Conservation (phyloP, 2,888 invertebrate genomes). For the Heliconius ismenius region DNA sequence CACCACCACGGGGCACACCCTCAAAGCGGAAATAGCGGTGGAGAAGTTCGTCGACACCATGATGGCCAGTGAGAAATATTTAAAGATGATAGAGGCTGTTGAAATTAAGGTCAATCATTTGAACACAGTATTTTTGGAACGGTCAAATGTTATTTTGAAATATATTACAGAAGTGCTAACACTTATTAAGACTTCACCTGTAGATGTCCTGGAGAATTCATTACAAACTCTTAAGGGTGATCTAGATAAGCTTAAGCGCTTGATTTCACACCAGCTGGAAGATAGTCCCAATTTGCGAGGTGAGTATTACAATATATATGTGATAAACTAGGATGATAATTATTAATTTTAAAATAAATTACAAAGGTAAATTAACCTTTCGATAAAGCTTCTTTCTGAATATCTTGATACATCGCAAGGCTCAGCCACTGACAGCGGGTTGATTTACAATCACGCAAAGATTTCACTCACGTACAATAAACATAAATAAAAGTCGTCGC, state of each 20-base stretch:
- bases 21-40: constrained; percentile 57
- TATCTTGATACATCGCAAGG: background rate
- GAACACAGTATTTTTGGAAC: constrained; percentile 62
- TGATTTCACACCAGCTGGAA: constrained; percentile 48
- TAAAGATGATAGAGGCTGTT: constrained; percentile 65
- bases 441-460: background rate
- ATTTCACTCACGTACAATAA: background rate
- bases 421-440: background rate
- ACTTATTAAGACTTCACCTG: constrained; percentile 51
- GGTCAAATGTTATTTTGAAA: constrained; percentile 61
- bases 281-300: constrained; percentile 54
- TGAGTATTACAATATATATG: constrained; percentile 40
- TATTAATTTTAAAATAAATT: too few species aligned
- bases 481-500: constrained; percentile 1
- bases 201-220: constrained; percentile 51
- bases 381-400: background rate
- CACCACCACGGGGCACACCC: constrained; percentile 45
- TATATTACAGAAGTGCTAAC: constrained; percentile 63
- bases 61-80: constrained; percentile 65
- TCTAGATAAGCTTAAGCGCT: constrained; percentile 54
- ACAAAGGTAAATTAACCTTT: background rate
- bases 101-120: constrained; percentile 63
- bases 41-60: constrained; percentile 71
- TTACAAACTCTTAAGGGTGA: constrained; percentile 55
- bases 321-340: too few species aligned